Evolutionary conservation across 2,113 vertebrate genomes (phyloP).

Genomic region (Nothocercus nigrocapillus): DNA sequence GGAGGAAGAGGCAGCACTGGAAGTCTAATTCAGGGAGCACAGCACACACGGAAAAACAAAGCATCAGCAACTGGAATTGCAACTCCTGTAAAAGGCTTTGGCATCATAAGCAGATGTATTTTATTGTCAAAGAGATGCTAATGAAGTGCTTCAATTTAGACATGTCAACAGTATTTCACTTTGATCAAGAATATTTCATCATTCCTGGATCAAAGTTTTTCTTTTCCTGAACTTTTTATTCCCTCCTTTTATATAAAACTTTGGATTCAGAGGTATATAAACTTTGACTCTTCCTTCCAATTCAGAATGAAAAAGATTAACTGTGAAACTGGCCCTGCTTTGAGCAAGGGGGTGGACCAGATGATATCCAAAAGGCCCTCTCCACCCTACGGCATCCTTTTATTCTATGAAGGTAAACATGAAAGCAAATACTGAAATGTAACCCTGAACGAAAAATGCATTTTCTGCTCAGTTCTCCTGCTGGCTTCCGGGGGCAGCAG

Average conservation of each 20-base stretch:
- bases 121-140: conserved; percentile 56
- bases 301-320: neutral
- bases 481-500: neutral
- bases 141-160: conserved; percentile 49
- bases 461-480: neutral
- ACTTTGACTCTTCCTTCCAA: neutral
- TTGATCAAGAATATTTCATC: conserved; percentile 45
- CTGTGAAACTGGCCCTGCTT: neutral
- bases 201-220: neutral
- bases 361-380: neutral
- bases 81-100: neutral
- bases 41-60: accelerated
- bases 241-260: neutral
- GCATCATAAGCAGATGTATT: conserved; percentile 16
- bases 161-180: conserved; percentile 37
- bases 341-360: neutral
- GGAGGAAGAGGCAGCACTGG: neutral
- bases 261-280: conserved; percentile 14
- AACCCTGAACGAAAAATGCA: neutral
- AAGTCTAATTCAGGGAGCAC: accelerated
- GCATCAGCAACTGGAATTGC: conserved; percentile 19
- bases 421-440: neutral
- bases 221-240: conserved; percentile 9
- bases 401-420: neutral
- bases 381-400: neutral